Evolutionary conservation across 2,797 vertebrate genomes (phyloP).

Genomic region (Otolemur crassicaudatus): DNA sequence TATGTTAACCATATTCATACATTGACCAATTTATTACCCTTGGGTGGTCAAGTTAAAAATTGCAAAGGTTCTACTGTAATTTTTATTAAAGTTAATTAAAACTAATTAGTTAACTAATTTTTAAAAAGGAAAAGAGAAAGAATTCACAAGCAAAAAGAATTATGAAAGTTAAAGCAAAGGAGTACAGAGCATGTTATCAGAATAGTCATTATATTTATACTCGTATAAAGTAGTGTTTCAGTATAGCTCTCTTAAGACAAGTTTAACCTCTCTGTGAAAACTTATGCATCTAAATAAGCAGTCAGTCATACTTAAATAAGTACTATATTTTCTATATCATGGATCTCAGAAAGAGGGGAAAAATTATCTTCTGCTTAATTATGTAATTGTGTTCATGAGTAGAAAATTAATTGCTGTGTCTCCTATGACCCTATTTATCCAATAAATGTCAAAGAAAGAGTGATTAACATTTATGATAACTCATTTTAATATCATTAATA

Average conservation of each 20-base stretch:
- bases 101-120: neutral
- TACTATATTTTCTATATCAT: neutral
- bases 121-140: neutral
- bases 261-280: slow-evolving; percentile 3
- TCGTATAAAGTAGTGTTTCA: slow-evolving; percentile 29
- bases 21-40: no score
- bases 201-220: slow-evolving; percentile 27
- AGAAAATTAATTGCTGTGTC: neutral
- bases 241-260: slow-evolving; percentile 18
- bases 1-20: no score
- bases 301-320: neutral
- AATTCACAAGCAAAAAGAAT: neutral
- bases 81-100: neutral
- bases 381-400: neutral
- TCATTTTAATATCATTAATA: slow-evolving; percentile 7
- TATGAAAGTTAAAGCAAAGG: neutral
- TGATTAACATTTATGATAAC: neutral
- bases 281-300: neutral
- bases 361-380: slow-evolving; percentile 7
- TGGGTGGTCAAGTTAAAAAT: no score
- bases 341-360: neutral
- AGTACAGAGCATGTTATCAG: neutral
- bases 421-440: neutral
- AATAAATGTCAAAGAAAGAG: neutral
- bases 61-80: no score